A percentile compares a stretch with the other conserved stretches of the same genome.
Evolutionary conservation across 2,797 vertebrate genomes (phyloP).

Genomic region (Peromyscus nudipes): DNA sequence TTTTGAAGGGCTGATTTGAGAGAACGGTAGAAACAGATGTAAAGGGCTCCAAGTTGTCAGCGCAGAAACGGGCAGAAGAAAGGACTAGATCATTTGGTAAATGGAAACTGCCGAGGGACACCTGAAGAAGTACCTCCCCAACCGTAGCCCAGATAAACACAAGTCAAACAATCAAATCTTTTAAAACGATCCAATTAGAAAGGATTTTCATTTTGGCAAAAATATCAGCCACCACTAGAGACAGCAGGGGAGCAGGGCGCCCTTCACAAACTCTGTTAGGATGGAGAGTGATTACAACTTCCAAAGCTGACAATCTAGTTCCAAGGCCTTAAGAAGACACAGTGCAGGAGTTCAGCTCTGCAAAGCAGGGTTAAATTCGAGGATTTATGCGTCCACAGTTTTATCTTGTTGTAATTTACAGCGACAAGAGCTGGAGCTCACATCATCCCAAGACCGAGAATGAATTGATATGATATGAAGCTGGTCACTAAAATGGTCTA

Average conservation of each 20-base stretch:
- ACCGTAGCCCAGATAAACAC: conserved; percentile 2
- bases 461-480: neutral
- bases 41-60: neutral
- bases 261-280: neutral
- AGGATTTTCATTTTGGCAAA: conserved; percentile 27
- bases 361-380: conserved; percentile 43
- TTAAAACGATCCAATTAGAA: conserved; percentile 53
- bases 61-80: conserved; percentile 39
- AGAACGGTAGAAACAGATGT: neutral
- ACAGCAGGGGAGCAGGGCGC: neutral
- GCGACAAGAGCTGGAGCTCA: conserved; percentile 30
- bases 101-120: conserved; percentile 16
- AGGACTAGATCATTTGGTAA: conserved; percentile 26
- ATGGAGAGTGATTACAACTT: neutral
- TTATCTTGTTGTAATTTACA: conserved; percentile 55
- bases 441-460: conserved; percentile 1
- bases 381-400: conserved; percentile 41
- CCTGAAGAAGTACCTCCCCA: neutral
- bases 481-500: conserved; percentile 15
- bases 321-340: conserved; percentile 33
- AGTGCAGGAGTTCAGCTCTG: conserved; percentile 4
- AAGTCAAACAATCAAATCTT: conserved; percentile 33
- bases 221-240: neutral
- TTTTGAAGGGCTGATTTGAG: neutral
- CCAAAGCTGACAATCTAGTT: conserved; percentile 37